Base-by-base conservation (phyloP, 2,888 invertebrate species). In the Esperia sulphurella region DNA sequence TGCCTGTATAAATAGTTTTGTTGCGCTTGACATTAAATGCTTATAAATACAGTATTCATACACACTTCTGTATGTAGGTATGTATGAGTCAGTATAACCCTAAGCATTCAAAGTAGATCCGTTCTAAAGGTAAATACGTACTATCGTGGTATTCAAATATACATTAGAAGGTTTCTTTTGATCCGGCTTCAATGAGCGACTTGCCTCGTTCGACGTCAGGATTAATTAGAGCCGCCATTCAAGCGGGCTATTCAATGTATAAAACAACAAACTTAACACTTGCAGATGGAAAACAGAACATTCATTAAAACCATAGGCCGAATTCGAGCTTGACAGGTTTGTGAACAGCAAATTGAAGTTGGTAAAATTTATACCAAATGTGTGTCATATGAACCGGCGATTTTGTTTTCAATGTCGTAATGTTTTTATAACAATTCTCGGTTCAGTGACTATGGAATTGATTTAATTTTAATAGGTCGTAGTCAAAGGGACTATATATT, bases 81-180 rank as follows among this genome's bases (percentile, higher is more conserved):
- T 40, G 10, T 40, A 33, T 53, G 50, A 50, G 33, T 52, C 50
- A 53, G 43, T 31, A 39, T 42, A 55, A 41, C 50, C 54, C 47
- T 42, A 46, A 50, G 52, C 49, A 58, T 58, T 59, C 63, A 62
- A 63, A 59, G 35, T 35, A 35, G 35, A 35, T 35, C 59, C 50
- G 43, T 8, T 10, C 6, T 12, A 54, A 55, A 61, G 57, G 57
- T 55, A 61, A 58, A 53, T 55, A 56, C 50, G 49, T 50, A 52
- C 48, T 54, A 51, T 49, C 49, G 41, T 8, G 58, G 77, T 65
- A 81, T 85, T 87, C 84, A 85, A 84, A 86, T 86, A 79, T 75
- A 75, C 86, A 87, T 87, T 85, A 85, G 71, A 62, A 75, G 77
- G 75, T 78, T 81, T 84, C 82, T 85, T 88, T 85, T 82, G 79